These are phyloP conservation scores for Trisateles emortualis DNA, from an alignment of 2,888 invertebrate genomes.

Conservation along the genomic window DNA sequence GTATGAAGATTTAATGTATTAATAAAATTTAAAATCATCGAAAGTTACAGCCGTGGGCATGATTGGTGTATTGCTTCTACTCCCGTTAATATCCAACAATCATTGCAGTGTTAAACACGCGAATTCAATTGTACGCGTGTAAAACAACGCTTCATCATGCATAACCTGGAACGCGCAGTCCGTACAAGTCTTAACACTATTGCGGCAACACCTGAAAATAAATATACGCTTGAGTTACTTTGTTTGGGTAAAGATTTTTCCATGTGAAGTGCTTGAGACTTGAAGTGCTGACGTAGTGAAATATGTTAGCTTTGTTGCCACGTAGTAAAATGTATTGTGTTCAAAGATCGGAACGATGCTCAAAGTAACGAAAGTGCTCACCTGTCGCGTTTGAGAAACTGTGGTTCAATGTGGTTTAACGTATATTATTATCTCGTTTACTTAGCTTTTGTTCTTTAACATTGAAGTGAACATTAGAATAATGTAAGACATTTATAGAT, in stretches of 20 bases:
- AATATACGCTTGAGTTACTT: slow-evolving; percentile 26
- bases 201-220: slow-evolving; percentile 16
- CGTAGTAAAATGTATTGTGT: slow-evolving; percentile 8
- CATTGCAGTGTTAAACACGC: too few species aligned
- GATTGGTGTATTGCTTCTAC: too few species aligned
- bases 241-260: slow-evolving; percentile 18
- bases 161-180: too few species aligned
- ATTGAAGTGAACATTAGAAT: background rate
- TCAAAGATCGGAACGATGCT: slow-evolving; percentile 6
- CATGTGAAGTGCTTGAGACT: slow-evolving; percentile 15
- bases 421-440: background rate
- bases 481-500: background rate
- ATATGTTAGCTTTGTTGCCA: slow-evolving; percentile 1
- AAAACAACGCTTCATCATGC: too few species aligned
- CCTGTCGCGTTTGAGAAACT: background rate
- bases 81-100: too few species aligned
- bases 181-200: too few species aligned
- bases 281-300: slow-evolving; percentile 12
- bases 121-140: too few species aligned
- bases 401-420: background rate
- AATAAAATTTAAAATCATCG: too few species aligned
- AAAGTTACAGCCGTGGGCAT: too few species aligned
- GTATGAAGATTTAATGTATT: too few species aligned
- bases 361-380: slow-evolving; percentile 4
- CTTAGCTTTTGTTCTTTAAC: background rate